Evolutionary conservation across 2,888 invertebrate genomes (phyloP).

Genomic region (Aphelenchoides bicaudatus): DNA sequence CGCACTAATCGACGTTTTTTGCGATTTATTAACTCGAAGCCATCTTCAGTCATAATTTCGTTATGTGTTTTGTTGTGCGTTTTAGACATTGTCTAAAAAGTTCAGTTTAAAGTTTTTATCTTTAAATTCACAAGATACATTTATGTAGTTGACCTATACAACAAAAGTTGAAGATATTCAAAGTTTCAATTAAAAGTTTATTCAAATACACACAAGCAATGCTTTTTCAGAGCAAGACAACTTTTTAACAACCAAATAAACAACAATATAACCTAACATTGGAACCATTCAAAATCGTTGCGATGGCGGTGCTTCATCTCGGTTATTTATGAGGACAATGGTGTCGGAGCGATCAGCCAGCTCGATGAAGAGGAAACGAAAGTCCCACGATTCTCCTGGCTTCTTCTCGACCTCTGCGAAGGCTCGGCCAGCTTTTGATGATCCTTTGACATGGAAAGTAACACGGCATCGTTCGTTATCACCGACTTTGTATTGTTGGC

Average conservation of each 20-base stretch:
- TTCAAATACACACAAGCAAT: too few relatives aligned
- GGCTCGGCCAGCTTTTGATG: slow-evolving; percentile 46
- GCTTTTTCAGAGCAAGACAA: neutral
- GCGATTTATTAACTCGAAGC: too few relatives aligned
- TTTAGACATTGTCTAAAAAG: too few relatives aligned
- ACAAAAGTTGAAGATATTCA: too few relatives aligned
- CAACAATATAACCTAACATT: too few relatives aligned
- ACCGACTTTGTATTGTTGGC: slow-evolving; percentile 48
- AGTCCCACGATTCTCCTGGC: slow-evolving; percentile 43
- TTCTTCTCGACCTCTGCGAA: slow-evolving; percentile 51
- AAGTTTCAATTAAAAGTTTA: too few relatives aligned
- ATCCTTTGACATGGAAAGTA: slow-evolving; percentile 47
- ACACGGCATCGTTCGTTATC: slow-evolving; percentile 53
- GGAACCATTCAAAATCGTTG: neutral
- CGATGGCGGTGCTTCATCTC: slow-evolving; percentile 18
- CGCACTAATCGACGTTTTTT: too few relatives aligned
- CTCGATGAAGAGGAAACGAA: slow-evolving; percentile 47
- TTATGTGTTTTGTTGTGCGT: too few relatives aligned
- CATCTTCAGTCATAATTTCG: too few relatives aligned
- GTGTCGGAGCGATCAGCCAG: slow-evolving; percentile 42
- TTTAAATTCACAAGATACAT: too few relatives aligned
- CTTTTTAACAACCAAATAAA: neutral
- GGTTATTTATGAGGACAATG: slow-evolving; percentile 53
- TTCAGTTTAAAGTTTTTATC: too few relatives aligned
- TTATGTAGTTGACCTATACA: too few relatives aligned